Base-by-base conservation (phyloP, 23 tunicate genomes). In the Clavelina lepadiformis region DNA sequence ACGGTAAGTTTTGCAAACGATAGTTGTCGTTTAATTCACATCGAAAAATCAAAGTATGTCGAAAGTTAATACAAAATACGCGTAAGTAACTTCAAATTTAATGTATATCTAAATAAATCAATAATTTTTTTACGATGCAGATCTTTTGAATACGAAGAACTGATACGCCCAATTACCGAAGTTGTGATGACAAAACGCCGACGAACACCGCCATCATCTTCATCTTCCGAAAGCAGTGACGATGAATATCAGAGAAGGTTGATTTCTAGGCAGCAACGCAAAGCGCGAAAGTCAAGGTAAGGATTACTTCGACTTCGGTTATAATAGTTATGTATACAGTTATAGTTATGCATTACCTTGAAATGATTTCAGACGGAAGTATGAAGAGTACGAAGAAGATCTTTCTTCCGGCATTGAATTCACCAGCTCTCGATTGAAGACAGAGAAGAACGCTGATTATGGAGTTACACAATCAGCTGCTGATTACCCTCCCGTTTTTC, bases 351-450 rank as follows among this genome's bases (percentile, higher is more conserved):
- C 29, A 8, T 11, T 18, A 61, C 29, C 67, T 61, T 33, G 27
- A n/a, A n/a, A n/a, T n/a, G n/a, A n/a, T n/a, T 38, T 36, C 38
- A 75, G 71, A 38, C 72, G 68, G 34, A 51, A 22, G 24, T 79
- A 89, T 54, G 97, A 81, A 35, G 97, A 89, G 71, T 89, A 68
- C 56, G 97, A 89, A 59, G 97, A 89, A 56, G 97, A 89, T 58
- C 58, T 89, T 21, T 89, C 97, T 3, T 89, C 97, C n/a, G 97
- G 97, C 33, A 66, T 89, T 0, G 97, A 89, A 52, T 89, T 89
- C 56, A 89, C 97, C 33, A 89, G 97, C 75, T 89, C 97, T 30
- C 60, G 60, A 23, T 51, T 72, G 20, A 73, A 66, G 50, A 28
- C 38, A n/a, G 80, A 61, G 36, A 51, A 30, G 38, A 24, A 50